Percentiles rank a stretch among this genome's conserved stretches.
Evolutionary conservation across 2,888 invertebrate species (phyloP).

Genomic region (Lochmaea capreae): DNA sequence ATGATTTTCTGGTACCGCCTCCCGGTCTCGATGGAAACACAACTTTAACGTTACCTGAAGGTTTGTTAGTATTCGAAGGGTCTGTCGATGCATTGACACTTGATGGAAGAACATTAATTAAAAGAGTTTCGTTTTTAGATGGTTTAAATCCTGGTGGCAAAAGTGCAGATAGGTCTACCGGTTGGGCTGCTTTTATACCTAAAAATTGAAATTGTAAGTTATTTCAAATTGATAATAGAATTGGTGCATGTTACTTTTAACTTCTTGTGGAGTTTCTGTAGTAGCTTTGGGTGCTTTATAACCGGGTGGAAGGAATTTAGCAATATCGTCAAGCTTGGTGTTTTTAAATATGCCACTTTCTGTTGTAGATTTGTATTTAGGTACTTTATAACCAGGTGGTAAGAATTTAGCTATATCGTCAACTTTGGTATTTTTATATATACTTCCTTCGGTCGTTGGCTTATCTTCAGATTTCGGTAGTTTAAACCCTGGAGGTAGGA

Average conservation of each 20-base stretch:
- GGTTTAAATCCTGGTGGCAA: constrained; percentile 56
- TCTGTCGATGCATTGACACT: constrained; percentile 59
- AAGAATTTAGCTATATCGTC: constrained; percentile 63
- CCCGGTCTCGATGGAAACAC: constrained; percentile 86
- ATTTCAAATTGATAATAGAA: constrained; percentile 1
- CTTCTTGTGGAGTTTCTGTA: constrained; percentile 14
- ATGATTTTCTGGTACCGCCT: constrained; percentile 68
- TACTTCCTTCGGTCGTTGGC: constrained; percentile 36
- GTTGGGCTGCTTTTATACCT: constrained; percentile 25
- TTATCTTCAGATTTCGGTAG: constrained; percentile 56
- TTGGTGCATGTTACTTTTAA: constrained; percentile 1
- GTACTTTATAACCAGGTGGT: constrained; percentile 54
- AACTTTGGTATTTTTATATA: constrained; percentile 62
- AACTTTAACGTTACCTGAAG: constrained; percentile 75
- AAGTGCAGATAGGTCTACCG: constrained; percentile 61
- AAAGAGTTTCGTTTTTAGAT: constrained; percentile 1
- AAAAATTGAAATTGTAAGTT: not conserved
- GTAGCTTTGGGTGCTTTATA: constrained; percentile 64
- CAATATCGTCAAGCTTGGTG: constrained; percentile 59
- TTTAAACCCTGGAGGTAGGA: constrained; percentile 67
- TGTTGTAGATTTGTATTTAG: constrained; percentile 40
- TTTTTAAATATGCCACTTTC: constrained; percentile 53
- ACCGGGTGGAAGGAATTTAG: constrained; percentile 64
- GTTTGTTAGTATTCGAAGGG: constrained; percentile 66
- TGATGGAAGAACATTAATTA: constrained; percentile 61